These are phyloP conservation scores for Nothobranchius kuhntae DNA, from an alignment of 2,113 vertebrate species.

Conservation along the genomic window DNA sequence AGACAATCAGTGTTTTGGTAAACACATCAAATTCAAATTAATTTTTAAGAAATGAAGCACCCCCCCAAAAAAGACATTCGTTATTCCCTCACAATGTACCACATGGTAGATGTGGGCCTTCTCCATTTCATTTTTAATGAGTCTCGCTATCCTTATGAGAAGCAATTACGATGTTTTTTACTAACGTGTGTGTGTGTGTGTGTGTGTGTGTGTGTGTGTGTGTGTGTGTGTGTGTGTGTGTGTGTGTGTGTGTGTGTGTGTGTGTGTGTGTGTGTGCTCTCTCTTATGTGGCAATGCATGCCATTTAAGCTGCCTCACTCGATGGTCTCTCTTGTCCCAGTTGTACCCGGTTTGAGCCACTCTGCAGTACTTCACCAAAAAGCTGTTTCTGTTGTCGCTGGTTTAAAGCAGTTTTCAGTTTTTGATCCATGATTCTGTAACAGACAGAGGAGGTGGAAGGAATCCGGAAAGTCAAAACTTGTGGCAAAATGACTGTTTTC, in stretches of 20 bases:
- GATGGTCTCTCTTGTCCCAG: conserved; percentile 24
- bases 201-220: conserved; percentile 11
- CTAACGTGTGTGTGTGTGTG: conserved; percentile 23
- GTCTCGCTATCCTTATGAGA: conserved; percentile 37
- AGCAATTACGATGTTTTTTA: conserved; percentile 39
- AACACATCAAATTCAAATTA: conserved; percentile 59
- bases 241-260: not conserved
- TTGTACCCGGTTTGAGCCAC: conserved; percentile 23
- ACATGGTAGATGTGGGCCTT: conserved; percentile 12
- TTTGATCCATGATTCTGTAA: conserved; percentile 20
- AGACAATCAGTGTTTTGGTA: conserved; percentile 63
- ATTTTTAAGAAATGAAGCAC: conserved; percentile 43
- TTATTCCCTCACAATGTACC: conserved; percentile 27
- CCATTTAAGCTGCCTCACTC: conserved; percentile 15
- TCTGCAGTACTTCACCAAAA: conserved; percentile 9
- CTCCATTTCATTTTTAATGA: conserved; percentile 48
- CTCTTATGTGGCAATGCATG: not conserved
- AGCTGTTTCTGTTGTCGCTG: conserved; percentile 30
- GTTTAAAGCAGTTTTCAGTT: conserved; percentile 15
- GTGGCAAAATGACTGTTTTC: not conserved
- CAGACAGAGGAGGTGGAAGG: not conserved
- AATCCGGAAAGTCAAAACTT: conserved; percentile 17
- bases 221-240: not conserved
- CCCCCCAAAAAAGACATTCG: conserved; percentile 13
- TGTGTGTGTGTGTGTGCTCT: not conserved